Base-by-base conservation (phyloP, 2,113 vertebrate genomes). In the Antechinus flavipes region DNA sequence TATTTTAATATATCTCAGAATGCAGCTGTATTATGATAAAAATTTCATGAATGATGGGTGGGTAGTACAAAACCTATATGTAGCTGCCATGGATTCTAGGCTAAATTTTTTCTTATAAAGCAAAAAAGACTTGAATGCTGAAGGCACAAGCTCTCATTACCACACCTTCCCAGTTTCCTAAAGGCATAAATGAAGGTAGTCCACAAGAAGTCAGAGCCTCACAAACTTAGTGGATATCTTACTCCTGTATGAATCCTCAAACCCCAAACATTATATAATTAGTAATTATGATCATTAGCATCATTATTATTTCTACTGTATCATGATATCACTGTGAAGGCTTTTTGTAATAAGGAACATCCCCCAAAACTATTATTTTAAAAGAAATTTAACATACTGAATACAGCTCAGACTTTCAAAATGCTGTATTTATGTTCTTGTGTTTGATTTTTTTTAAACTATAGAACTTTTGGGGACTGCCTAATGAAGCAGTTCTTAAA, bases 1-100 rank as follows among this genome's bases (percentile, higher is more conserved):
- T 98, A 98, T 97, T 97, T 98, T 97, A 98, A 98, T 98, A 97
- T 95, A 96, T 91, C 97, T 93, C 97, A 91, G 96, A 98, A 97
- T 97, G 96, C 97, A 94, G 96, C 97, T 96, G 61, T 95, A 96
- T 95, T 96, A 96, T 95, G 91, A 91, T 98, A 97, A 97, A 98
- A 97, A 96, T 92, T 96, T 98, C 61, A 50, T 93, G 95, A 95
- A 92, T 96, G 94, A 97, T 95, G 89, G 96, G 93, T 95, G 91
- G 94, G 93, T n/a, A 76, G 30, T 7, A 76, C 35, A n/a, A 76
- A 76, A 22, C 68, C 97, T 92, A 96, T 97, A 97, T 98, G 98
- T 98, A 97, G 96, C 96, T 97, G 35, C 68, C 12, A 76, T n/a
- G 12, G 68, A n/a, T 4, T n/a, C 61, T 68, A 35, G 61, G 61